Percentiles rank a stretch among this genome's conserved stretches.
Conservation (phyloP, 2,888 invertebrate genomes). For the Monochamus alternatus region DNA sequence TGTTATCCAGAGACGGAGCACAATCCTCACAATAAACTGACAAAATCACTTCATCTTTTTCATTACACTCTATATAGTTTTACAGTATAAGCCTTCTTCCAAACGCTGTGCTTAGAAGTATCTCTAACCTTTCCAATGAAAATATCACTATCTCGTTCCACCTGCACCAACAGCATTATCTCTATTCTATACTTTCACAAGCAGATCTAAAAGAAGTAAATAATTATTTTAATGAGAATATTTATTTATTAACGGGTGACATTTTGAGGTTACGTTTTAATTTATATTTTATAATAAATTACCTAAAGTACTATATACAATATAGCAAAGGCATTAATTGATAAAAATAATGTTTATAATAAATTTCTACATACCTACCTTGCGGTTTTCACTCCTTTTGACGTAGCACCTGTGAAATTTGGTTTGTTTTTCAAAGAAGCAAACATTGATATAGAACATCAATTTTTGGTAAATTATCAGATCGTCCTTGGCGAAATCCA, state of each 20-base stretch:
- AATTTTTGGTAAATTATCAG: conserved; percentile 4
- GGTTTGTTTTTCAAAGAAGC: not conserved
- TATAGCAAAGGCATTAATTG: too few species aligned
- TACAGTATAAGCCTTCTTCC: too few species aligned
- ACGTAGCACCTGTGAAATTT: not conserved
- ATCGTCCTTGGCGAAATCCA: not conserved
- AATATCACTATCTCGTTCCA: too few species aligned
- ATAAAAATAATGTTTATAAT: too few species aligned
- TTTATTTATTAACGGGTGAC: not conserved
- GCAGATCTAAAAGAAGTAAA: not conserved
- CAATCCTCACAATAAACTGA: too few species aligned
- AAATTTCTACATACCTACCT: not conserved
- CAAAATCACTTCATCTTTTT: too few species aligned
- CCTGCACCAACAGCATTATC: not conserved
- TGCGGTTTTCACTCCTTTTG: not conserved
- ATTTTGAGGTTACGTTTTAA: not conserved
- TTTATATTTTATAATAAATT: too few species aligned
- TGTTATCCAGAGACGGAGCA: too few species aligned
- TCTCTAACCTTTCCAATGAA: too few species aligned
- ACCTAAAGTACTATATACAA: too few species aligned
- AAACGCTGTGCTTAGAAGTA: too few species aligned
- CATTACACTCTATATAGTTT: too few species aligned
- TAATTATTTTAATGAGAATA: not conserved
- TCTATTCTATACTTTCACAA: not conserved
- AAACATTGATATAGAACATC: not conserved